Percentiles rank a stretch among this genome's conserved stretches.
Evolutionary conservation across 2,113 vertebrate species (phyloP).

Genomic region (Aleadryas rufinucha): DNA sequence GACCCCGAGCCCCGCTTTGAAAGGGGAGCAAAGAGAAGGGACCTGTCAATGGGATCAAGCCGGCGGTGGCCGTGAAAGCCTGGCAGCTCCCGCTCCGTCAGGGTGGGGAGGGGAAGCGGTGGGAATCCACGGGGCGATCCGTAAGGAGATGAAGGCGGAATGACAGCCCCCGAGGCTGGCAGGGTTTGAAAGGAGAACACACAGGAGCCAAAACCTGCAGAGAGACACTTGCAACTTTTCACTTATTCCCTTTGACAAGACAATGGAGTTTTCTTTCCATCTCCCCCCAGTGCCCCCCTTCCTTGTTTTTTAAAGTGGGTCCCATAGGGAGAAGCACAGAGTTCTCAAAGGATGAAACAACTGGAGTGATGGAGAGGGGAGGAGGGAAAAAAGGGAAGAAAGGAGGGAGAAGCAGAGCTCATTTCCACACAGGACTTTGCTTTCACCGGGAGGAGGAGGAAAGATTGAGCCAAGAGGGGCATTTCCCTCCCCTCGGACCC

Average conservation of each 20-base stretch:
- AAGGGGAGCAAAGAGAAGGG: not conserved
- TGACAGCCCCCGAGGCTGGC: slow-evolving; percentile 51
- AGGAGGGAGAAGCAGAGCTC: not conserved
- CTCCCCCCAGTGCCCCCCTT: not conserved
- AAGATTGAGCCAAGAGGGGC: fast-evolving
- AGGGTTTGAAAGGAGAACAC: slow-evolving; percentile 57
- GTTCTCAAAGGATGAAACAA: slow-evolving; percentile 53
- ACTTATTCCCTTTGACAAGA: slow-evolving; percentile 68
- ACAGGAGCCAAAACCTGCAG: slow-evolving; percentile 40
- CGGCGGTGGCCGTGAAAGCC: not conserved
- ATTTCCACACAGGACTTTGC: not conserved
- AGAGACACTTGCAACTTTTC: slow-evolving; percentile 50
- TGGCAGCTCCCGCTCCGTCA: not conserved
- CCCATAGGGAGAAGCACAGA: slow-evolving; percentile 44
- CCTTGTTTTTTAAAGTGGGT: slow-evolving; percentile 57
- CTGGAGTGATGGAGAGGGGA: not conserved
- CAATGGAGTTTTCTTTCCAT: slow-evolving; percentile 26
- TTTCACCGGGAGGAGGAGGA: not conserved
- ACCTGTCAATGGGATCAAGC: slow-evolving; percentile 53
- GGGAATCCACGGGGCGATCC: slow-evolving; percentile 42
- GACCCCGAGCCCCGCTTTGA: not conserved
- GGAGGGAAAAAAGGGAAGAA: not conserved
- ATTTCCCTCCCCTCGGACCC: fast-evolving
- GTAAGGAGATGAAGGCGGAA: slow-evolving; percentile 47
- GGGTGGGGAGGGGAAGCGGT: slow-evolving; percentile 9